These are phyloP conservation scores for Gephyroberyx darwinii DNA, from an alignment of 2,797 vertebrate species.

Conservation along the genomic window DNA sequence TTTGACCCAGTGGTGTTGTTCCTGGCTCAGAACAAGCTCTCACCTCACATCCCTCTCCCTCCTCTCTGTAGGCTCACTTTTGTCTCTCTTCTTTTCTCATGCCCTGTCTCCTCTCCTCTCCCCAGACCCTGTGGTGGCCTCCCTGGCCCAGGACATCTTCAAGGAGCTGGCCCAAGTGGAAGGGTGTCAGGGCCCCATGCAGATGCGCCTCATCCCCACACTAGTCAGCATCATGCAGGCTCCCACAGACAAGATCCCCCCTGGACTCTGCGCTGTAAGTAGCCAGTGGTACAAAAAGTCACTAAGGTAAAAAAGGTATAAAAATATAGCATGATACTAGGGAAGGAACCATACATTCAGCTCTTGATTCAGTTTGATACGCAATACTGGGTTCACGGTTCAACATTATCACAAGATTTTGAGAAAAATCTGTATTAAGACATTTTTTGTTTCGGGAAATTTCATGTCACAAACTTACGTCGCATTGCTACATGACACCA, in stretches of 20 bases:
- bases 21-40: not conserved
- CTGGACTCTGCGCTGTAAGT: slow-evolving; percentile 95
- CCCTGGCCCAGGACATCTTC: slow-evolving; percentile 97
- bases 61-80: not conserved
- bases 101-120: not conserved
- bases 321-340: not conserved
- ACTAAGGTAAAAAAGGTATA: not conserved
- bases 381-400: no score
- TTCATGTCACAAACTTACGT: no score
- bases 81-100: slow-evolving; percentile 9
- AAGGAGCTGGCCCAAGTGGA: slow-evolving; percentile 98
- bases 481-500: no score
- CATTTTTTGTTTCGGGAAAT: no score
- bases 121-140: slow-evolving; percentile 96
- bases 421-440: no score
- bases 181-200: slow-evolving; percentile 97
- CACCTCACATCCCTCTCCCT: not conserved
- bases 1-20: no score
- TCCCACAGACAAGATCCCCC: slow-evolving; percentile 95
- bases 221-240: slow-evolving; percentile 99
- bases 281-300: not conserved
- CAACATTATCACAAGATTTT: no score
- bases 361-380: no score
- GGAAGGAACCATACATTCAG: no score
- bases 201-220: slow-evolving; percentile 97